Evolutionary conservation across 2,888 invertebrate genomes (phyloP).

Genomic region (Conomelus anceps): DNA sequence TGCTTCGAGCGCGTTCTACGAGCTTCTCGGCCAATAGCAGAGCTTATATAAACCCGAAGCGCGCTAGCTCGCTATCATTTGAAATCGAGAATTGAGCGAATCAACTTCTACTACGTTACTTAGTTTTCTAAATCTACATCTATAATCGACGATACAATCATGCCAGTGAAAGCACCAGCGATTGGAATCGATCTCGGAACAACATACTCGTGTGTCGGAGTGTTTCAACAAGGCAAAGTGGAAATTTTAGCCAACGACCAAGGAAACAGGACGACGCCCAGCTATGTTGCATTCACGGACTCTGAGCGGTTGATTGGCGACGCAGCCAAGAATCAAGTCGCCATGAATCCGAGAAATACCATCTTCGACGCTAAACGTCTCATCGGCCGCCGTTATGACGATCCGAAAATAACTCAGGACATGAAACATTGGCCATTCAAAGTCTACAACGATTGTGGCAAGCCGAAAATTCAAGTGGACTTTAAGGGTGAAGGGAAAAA

Average conservation of each 20-base stretch:
- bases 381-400: slow-evolving; percentile 59
- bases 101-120: background rate
- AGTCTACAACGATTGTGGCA: slow-evolving; percentile 56
- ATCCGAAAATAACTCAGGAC: slow-evolving; percentile 65
- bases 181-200: slow-evolving; percentile 83
- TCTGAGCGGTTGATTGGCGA: slow-evolving; percentile 46
- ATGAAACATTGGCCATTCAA: slow-evolving; percentile 81
- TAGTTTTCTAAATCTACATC: background rate
- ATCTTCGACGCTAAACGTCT: slow-evolving; percentile 74
- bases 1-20: background rate
- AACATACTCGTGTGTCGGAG: slow-evolving; percentile 77
- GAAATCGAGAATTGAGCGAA: background rate
- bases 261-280: slow-evolving; percentile 72
- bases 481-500: slow-evolving; percentile 56
- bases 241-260: slow-evolving; percentile 73
- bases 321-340: slow-evolving; percentile 52
- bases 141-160: background rate
- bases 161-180: slow-evolving; percentile 47
- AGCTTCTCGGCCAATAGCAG: slow-evolving; percentile 9
- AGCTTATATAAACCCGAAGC: slow-evolving; percentile 1
- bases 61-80: background rate
- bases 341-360: slow-evolving; percentile 65
- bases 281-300: slow-evolving; percentile 61
- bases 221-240: slow-evolving; percentile 74
- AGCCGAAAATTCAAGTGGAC: slow-evolving; percentile 60